These are phyloP conservation scores for Siniperca scherzeri DNA, from an alignment of 2,797 vertebrate species.

Conservation along the genomic window DNA sequence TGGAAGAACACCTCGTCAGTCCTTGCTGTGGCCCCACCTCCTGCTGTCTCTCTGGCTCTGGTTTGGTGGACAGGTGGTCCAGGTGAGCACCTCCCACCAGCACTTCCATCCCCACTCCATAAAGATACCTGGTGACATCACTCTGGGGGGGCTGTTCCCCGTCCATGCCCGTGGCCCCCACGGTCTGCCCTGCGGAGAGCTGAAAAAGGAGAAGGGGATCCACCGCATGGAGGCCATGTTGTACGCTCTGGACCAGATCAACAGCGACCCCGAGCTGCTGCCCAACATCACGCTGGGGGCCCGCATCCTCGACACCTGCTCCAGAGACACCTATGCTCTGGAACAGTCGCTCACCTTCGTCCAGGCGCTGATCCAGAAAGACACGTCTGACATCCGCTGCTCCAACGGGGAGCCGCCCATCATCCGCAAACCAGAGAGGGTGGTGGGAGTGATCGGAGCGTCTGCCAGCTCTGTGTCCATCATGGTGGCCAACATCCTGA, in stretches of 20 bases:
- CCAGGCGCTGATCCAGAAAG: conserved; percentile 90
- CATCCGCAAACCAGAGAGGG: conserved; percentile 87
- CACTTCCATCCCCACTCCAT: conserved; percentile 88
- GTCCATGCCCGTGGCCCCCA: conserved; percentile 90
- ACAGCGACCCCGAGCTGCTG: conserved; percentile 88
- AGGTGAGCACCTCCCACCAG: conserved; percentile 77
- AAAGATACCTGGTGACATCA: conserved; percentile 90
- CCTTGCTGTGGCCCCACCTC: conserved; percentile 38
- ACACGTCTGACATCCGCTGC: conserved; percentile 87
- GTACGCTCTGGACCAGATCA: conserved; percentile 92
- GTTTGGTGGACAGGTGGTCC: conserved; percentile 36
- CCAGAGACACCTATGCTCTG: conserved; percentile 95
- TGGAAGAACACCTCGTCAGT: not conserved
- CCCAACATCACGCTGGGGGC: conserved; percentile 92
- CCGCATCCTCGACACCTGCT: conserved; percentile 96
- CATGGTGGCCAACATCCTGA: conserved; percentile 95
- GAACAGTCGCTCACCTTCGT: conserved; percentile 94
- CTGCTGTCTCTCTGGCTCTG: conserved; percentile 61
- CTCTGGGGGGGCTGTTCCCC: conserved; percentile 91
- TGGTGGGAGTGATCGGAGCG: conserved; percentile 92
- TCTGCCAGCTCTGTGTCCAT: conserved; percentile 94
- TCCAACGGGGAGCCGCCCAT: conserved; percentile 86
- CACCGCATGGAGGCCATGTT: conserved; percentile 95
- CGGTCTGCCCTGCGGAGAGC: conserved; percentile 87
- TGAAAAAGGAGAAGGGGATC: conserved; percentile 93